phyloP scores from a whole-genome alignment of 2,888 invertebrate genomes.

The Synanthedon myopaeformis region DNA sequence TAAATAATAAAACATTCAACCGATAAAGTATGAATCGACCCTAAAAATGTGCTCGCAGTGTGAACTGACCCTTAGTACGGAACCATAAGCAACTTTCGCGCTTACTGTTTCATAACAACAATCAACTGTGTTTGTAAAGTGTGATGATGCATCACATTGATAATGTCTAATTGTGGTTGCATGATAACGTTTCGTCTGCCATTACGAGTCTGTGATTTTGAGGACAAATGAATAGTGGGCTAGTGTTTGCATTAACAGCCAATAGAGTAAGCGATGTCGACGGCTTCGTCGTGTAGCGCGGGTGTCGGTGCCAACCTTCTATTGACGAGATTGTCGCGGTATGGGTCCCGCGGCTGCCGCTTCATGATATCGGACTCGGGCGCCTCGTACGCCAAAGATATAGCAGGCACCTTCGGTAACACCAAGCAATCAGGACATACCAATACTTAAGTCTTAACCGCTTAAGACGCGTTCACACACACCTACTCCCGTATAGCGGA shows the following conservation, averaged over 20 bases:
- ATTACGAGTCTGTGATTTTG: constrained; percentile 1
- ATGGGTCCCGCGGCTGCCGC: constrained; percentile 97
- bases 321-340: constrained; percentile 98
- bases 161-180: no score
- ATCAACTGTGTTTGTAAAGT: no score
- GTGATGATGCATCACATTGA: no score
- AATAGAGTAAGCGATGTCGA: constrained; percentile 51
- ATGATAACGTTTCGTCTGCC: neutral
- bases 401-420: constrained; percentile 93
- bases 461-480: constrained; percentile 16
- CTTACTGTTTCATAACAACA: no score
- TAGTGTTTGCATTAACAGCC: constrained; percentile 54
- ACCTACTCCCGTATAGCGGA: constrained; percentile 1
- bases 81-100: no score
- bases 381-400: constrained; percentile 98
- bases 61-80: no score
- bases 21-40: no score
- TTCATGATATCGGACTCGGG: constrained; percentile 99
- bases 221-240: constrained; percentile 29
- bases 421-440: constrained; percentile 66
- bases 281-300: constrained; percentile 14
- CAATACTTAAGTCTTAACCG: constrained; percentile 18
- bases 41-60: no score
- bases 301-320: constrained; percentile 82
- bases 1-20: no score